A percentile compares a stretch with the other conserved stretches of the same genome.
These are phyloP conservation scores for Hippoglossus stenolepis DNA, from an alignment of 2,113 vertebrate genomes.

Conservation along the genomic window DNA sequence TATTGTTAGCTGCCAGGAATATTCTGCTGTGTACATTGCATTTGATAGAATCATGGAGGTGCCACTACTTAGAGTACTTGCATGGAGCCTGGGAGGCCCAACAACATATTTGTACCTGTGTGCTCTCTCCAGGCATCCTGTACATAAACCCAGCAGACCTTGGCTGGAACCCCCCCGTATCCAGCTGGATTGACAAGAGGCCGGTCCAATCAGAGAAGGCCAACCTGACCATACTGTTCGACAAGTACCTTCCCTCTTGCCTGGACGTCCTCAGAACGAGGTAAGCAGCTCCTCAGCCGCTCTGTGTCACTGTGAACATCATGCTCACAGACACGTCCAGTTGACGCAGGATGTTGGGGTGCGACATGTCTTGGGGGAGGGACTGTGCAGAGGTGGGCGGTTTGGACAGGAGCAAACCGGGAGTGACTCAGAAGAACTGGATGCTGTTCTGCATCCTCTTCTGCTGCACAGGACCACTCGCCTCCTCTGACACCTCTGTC, in stretches of 20 bases:
- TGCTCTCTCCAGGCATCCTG: slow-evolving; percentile 86
- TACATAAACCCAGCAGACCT: slow-evolving; percentile 94
- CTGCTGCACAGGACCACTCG: slow-evolving; percentile 25
- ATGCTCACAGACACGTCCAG: not conserved
- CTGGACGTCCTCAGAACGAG: slow-evolving; percentile 89
- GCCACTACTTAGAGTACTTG: no score
- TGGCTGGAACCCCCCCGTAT: slow-evolving; percentile 93
- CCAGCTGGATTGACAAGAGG: slow-evolving; percentile 94
- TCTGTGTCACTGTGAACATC: not conserved
- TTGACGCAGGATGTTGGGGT: slow-evolving; percentile 26
- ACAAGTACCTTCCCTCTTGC: slow-evolving; percentile 93
- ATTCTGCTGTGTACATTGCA: no score
- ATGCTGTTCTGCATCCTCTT: slow-evolving; percentile 40
- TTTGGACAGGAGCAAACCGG: slow-evolving; percentile 26
- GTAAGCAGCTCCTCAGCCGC: slow-evolving; percentile 64
- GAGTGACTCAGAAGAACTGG: slow-evolving; percentile 62
- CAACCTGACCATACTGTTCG: slow-evolving; percentile 94
- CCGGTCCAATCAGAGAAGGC: slow-evolving; percentile 92
- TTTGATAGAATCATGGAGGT: no score
- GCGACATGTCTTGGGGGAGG: slow-evolving; percentile 15
- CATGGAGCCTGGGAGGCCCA: no score
- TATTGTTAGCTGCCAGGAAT: no score
- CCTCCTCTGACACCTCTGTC: slow-evolving; percentile 59
- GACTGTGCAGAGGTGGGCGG: slow-evolving; percentile 29
- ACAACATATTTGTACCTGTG: not conserved